A percentile compares a stretch with the other conserved stretches of the same genome.
Evolutionary conservation across 2,797 vertebrate genomes (phyloP).

Genomic region (Epinephelus coioides): DNA sequence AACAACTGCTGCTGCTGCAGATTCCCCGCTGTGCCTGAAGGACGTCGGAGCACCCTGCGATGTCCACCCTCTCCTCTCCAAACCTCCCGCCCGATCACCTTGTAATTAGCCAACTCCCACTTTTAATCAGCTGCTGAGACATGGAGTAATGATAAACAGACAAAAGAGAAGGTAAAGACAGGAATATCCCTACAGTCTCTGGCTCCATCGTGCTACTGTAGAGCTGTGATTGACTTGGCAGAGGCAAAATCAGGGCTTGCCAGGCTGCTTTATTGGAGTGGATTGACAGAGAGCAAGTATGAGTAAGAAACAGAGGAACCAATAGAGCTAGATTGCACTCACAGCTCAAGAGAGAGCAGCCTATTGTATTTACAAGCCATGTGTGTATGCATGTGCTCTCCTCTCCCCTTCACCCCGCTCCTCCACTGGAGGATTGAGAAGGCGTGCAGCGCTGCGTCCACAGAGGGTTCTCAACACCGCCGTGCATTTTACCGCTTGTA

Average conservation of each 20-base stretch:
- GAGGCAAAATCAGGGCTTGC: conserved; percentile 26
- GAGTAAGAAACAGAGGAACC: conserved; percentile 44
- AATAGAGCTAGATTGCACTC: conserved; percentile 38
- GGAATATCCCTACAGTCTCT: background rate
- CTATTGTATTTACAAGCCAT: conserved; percentile 57
- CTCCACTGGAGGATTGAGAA: conserved; percentile 58
- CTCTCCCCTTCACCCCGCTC: conserved; percentile 5
- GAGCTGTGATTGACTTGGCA: conserved; percentile 54
- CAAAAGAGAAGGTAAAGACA: conserved; percentile 13
- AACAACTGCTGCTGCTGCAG: conserved; percentile 56
- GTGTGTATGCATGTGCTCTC: conserved; percentile 14
- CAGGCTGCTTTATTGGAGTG: conserved; percentile 19
- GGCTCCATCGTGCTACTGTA: conserved; percentile 8
- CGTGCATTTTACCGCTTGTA: conserved; percentile 77
- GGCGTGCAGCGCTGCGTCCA: conserved; percentile 62
- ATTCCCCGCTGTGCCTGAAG: conserved; percentile 60
- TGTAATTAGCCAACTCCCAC: conserved; percentile 73
- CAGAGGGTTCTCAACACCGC: conserved; percentile 69
- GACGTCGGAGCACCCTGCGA: conserved; percentile 55
- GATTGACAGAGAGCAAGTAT: conserved; percentile 44
- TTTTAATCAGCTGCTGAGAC: conserved; percentile 73
- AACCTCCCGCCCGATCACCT: conserved; percentile 60
- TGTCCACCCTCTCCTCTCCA: conserved; percentile 39
- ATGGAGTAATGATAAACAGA: conserved; percentile 25
- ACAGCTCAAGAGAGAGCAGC: conserved; percentile 38